Evolutionary conservation across 2,797 vertebrate genomes (phyloP).

Genomic region (Stomatorhinus walkeri): DNA sequence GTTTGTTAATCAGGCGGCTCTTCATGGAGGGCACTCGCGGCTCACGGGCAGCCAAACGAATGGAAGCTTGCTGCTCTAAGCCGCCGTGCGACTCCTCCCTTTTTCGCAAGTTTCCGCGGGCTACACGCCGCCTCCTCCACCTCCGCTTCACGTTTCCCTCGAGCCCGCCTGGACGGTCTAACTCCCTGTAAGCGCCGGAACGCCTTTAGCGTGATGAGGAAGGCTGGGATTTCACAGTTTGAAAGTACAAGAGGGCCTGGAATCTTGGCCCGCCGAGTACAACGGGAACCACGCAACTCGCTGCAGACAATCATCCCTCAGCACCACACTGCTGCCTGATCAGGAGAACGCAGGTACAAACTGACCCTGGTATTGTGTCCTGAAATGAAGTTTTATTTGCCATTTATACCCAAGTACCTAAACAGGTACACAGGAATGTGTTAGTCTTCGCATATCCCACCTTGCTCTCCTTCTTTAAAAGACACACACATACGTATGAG

Average conservation of each 20-base stretch:
- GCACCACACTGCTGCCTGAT: neutral
- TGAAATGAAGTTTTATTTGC: neutral
- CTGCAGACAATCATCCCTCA: neutral
- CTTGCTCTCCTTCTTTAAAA: neutral
- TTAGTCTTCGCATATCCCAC: neutral
- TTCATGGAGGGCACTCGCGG: neutral
- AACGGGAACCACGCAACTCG: neutral
- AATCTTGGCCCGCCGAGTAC: neutral
- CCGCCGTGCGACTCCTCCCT: neutral
- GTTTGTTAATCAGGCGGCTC: neutral
- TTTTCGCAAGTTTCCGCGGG: neutral
- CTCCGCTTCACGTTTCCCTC: neutral
- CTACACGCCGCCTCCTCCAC: neutral
- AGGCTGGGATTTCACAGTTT: neutral
- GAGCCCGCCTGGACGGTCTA: neutral
- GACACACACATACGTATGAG: neutral
- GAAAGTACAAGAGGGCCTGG: neutral
- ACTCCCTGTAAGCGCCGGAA: neutral
- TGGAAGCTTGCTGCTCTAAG: neutral
- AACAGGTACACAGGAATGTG: neutral
- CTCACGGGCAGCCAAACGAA: neutral
- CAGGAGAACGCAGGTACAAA: neutral
- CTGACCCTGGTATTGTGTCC: neutral
- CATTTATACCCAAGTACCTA: neutral
- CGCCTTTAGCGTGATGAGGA: neutral